A percentile compares a stretch with the other conserved stretches of the same genome.
phyloP scores from a whole-genome alignment of 2,888 invertebrate species.

The Microplitis manilae region DNA sequence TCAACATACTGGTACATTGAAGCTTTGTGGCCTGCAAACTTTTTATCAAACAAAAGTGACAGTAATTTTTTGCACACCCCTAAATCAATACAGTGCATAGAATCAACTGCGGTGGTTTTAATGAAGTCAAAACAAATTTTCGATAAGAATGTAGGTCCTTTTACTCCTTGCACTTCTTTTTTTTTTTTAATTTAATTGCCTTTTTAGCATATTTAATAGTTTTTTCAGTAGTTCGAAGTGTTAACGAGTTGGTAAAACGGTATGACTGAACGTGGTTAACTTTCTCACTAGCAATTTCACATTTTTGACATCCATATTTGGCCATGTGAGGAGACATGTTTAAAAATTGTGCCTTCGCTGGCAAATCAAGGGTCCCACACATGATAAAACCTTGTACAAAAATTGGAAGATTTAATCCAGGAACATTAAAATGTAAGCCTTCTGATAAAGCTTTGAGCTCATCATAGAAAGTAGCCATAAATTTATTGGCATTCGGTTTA shows the following conservation, averaged over 20 bases:
- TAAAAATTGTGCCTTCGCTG: slow-evolving; percentile 18
- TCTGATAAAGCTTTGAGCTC: neutral
- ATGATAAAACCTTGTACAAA: slow-evolving; percentile 6
- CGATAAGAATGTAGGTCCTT: too few relatives aligned
- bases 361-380: slow-evolving; percentile 22
- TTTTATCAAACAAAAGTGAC: too few relatives aligned
- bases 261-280: too few relatives aligned
- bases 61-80: too few relatives aligned
- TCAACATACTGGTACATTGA: too few relatives aligned
- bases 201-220: too few relatives aligned
- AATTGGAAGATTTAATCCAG: neutral
- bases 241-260: too few relatives aligned
- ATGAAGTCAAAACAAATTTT: slow-evolving; percentile 44
- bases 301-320: slow-evolving; percentile 13
- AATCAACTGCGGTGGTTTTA: slow-evolving; percentile 42
- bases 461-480: slow-evolving; percentile 11
- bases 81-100: slow-evolving; percentile 49
- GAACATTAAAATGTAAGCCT: neutral
- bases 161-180: too few relatives aligned
- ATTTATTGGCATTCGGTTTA: slow-evolving; percentile 32
- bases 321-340: slow-evolving; percentile 19
- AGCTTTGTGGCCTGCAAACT: too few relatives aligned
- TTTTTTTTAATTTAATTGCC: too few relatives aligned
- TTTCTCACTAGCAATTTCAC: too few relatives aligned
- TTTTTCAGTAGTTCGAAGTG: too few relatives aligned